These are phyloP conservation scores for Trachythela sp. DNA, from an alignment of 64 coral and sea anemone genomes.

Conservation along the genomic window DNA sequence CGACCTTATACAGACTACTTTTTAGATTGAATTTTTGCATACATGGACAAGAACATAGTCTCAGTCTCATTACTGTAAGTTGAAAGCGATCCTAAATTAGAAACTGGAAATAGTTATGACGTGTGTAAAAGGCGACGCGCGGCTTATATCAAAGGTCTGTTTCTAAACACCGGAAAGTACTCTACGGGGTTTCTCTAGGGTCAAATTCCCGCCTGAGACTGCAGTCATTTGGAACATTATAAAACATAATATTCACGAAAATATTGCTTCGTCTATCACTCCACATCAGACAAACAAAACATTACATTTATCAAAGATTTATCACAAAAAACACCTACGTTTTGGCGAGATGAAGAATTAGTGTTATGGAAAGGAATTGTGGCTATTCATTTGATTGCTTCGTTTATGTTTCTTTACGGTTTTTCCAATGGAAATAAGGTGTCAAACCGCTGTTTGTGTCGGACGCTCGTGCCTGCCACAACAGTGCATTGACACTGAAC, in stretches of 20 bases:
- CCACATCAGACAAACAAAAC: background rate
- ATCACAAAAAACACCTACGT: background rate
- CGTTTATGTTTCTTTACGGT: background rate
- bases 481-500: background rate
- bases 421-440: background rate
- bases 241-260: background rate
- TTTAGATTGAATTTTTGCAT: no score
- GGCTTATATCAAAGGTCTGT: background rate
- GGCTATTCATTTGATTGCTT: background rate
- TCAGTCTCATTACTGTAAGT: background rate
- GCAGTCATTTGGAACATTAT: background rate
- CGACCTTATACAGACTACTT: no score
- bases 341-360: background rate
- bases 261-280: background rate
- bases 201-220: background rate
- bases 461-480: background rate
- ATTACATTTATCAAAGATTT: constrained; percentile 2
- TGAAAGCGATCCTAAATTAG: background rate
- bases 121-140: background rate
- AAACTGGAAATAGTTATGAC: background rate
- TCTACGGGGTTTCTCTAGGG: background rate
- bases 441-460: background rate
- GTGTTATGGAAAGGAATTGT: background rate
- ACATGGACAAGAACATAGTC: background rate
- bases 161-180: background rate